Conservation (phyloP, 2,113 vertebrate species). For the Ictidomys tridecemlineatus region DNA sequence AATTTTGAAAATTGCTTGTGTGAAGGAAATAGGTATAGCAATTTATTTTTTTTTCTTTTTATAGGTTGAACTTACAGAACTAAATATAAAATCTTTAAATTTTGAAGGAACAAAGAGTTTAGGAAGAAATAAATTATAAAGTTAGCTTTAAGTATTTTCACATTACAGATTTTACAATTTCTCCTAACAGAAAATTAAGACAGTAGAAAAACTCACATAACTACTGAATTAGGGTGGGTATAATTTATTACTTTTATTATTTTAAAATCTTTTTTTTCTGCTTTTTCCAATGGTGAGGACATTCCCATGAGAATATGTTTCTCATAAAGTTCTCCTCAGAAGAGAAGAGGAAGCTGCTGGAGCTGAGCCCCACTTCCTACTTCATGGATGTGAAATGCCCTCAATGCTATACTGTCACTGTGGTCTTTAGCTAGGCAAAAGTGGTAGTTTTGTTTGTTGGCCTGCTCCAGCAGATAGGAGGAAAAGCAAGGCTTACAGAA, state of each 20-base stretch:
- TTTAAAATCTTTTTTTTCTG: background rate
- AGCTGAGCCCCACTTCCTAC: background rate
- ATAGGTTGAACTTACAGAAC: constrained; percentile 64
- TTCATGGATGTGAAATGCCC: background rate
- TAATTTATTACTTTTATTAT: background rate
- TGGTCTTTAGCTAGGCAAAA: background rate
- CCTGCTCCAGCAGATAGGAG: background rate
- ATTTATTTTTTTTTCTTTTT: constrained; percentile 66
- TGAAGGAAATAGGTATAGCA: constrained; percentile 79
- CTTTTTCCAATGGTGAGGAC: background rate
- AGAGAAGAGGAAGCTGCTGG: background rate
- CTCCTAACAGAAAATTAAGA: constrained; percentile 49
- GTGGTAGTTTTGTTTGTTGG: background rate
- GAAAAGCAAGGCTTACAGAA: background rate
- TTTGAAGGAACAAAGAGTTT: constrained; percentile 71
- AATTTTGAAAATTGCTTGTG: constrained; percentile 81
- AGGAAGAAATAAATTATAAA: constrained; percentile 63
- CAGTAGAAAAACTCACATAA: constrained; percentile 1
- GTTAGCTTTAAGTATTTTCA: constrained; percentile 61
- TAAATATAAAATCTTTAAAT: constrained; percentile 63
- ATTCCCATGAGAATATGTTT: background rate
- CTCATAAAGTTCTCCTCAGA: background rate
- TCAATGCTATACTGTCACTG: background rate
- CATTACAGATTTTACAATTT: constrained; percentile 62
- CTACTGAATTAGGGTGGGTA: background rate